Evolutionary conservation across 2,113 vertebrate species (phyloP).

Genomic region (Sinocyclocheilus anophthalmus): DNA sequence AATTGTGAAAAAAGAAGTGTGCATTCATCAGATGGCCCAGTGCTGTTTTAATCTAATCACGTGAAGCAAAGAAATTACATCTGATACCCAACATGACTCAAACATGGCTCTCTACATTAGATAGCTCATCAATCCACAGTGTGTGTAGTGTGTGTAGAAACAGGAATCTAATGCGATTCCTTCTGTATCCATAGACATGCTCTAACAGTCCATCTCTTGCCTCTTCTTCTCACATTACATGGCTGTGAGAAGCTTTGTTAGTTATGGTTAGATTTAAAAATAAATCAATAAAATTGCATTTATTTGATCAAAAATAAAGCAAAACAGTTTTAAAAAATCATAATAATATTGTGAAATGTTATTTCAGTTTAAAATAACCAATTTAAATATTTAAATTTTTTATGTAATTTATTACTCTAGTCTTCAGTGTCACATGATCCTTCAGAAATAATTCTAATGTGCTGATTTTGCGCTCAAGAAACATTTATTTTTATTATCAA

Average conservation of each 20-base stretch:
- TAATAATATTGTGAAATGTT: no score
- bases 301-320: no score
- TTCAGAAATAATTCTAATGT: not conserved
- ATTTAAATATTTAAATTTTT: not conserved
- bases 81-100: not conserved
- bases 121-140: not conserved
- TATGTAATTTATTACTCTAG: not conserved
- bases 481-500: not conserved
- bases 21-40: conserved; percentile 26
- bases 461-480: not conserved
- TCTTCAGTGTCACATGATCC: not conserved
- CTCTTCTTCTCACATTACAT: not conserved
- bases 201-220: not conserved
- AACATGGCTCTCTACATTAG: not conserved
- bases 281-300: not conserved
- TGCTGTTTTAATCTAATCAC: not conserved
- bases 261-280: conserved; percentile 40
- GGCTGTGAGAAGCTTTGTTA: conserved; percentile 37
- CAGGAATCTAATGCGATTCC: not conserved
- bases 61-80: not conserved
- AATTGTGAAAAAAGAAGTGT: conserved; percentile 5
- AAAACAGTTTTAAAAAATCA: no score
- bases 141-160: not conserved
- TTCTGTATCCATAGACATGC: not conserved
- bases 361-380: no score